Evolutionary conservation across 2,113 vertebrate genomes (phyloP), one percentile per base, ranked within the genome.

Genomic region (Bolborhynchus lineola): DNA sequence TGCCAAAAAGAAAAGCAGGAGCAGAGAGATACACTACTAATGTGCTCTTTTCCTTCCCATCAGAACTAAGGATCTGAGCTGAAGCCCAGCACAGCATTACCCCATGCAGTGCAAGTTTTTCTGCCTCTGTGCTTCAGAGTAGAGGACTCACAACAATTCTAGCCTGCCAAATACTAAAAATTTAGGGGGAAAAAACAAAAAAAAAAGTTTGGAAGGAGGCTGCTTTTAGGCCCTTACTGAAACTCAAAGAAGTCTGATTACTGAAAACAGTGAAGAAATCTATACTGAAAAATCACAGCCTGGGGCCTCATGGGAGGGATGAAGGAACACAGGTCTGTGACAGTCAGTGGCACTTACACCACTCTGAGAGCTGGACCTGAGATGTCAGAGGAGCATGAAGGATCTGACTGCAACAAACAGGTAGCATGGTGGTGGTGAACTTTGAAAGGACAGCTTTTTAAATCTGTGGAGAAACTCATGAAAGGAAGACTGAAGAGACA

Each of bases 1-100:
- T 98, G 97, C 98, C 98, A 98, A 98, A 96, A 97, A 97, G 88
- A 88, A 97, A 97, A 97, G 96, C 96, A 98, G 95, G 95, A 96
- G 94, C 85, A 97, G 88, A 82, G 92, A 35, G 71, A 97, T 97
- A 93, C 77, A 78, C 89, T 96, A 19, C 90, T 97, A 97, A 98
- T 95, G 82, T 91, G 89, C 85, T 97, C 93, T 92, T 68, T 97
- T 91, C 49, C 85, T 86, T 77, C 46, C 95, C 52, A 50, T 94
- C 84, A 94, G 90, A 95, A 79, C 65, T 78, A 74, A 97, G 95
- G 65, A 94, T 77, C 94, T 82, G 86, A 94, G 95, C 65, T 95
- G 77, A 63, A 96, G 86, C 95, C 67, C 87, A 90, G 8, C 81
- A 82, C 83, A 95, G 78, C 86, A 72, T 74, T 89, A 72, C 84